A percentile compares a stretch with the other conserved stretches of the same genome.
Evolutionary conservation across 2,113 vertebrate species (phyloP).

Genomic region (Acrocephalus kingi): DNA sequence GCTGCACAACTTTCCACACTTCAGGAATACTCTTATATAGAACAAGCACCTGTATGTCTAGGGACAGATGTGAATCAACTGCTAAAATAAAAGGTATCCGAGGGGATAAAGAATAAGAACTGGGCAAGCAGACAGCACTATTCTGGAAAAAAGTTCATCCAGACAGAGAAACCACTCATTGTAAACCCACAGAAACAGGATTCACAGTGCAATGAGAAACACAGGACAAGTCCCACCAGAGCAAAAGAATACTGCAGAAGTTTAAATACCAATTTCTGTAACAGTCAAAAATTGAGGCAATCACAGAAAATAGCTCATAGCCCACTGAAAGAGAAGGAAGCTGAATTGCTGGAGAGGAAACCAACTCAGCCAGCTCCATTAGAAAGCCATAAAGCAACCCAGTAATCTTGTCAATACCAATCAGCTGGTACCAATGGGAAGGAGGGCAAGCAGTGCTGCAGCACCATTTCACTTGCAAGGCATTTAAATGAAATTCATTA

Average conservation of each 20-base stretch:
- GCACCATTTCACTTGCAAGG: neutral
- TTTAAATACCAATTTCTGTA: neutral
- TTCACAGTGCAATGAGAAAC: neutral
- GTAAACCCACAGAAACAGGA: neutral
- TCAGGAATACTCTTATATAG: neutral
- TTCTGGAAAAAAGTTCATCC: neutral
- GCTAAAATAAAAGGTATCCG: neutral
- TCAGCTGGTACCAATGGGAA: neutral
- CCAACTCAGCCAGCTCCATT: neutral
- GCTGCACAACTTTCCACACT: neutral
- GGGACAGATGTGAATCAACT: accelerated
- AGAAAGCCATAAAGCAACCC: neutral
- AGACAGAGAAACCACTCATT: neutral
- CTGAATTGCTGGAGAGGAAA: neutral
- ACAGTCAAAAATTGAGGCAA: neutral
- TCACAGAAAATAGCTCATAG: neutral
- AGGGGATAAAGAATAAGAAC: neutral
- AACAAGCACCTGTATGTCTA: neutral
- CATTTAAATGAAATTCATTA: neutral
- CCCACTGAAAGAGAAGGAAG: neutral
- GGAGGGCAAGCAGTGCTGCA: neutral
- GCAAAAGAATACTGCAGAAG: neutral
- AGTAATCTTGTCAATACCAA: neutral
- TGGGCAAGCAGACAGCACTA: neutral
- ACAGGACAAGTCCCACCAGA: neutral